phyloP scores from a whole-genome alignment of 64 coral and sea anemone species.

The Orbicella faveolata region DNA sequence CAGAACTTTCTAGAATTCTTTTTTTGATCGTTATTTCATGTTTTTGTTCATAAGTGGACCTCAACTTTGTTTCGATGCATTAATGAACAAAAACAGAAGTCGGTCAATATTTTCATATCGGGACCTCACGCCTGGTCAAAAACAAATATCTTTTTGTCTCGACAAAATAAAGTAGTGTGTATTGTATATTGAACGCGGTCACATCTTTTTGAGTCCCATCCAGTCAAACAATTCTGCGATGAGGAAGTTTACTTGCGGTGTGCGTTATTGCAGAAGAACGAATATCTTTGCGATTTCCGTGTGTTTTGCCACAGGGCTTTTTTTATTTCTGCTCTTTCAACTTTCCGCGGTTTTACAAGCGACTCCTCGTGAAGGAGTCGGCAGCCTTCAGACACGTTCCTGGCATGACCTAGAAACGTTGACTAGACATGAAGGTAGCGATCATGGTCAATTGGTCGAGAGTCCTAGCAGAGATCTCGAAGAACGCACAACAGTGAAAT shows the following conservation, averaged over 20 bases:
- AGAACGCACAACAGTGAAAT: not conserved
- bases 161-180: not conserved
- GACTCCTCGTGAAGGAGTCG: not conserved
- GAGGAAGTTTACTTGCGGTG: not conserved
- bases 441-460: not conserved
- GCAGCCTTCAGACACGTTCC: not conserved
- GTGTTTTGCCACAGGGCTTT: not conserved
- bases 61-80: no score
- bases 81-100: no score
- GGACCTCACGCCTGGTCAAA: no score
- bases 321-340: not conserved
- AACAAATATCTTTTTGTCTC: no score
- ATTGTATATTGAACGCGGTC: no score
- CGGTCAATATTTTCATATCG: no score
- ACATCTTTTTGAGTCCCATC: no score
- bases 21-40: no score
- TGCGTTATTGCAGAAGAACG: not conserved
- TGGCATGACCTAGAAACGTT: not conserved
- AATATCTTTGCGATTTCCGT: not conserved
- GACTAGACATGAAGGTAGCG: not conserved
- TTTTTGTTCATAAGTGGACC: no score
- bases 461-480: not conserved
- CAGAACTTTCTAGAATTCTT: no score
- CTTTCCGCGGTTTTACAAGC: not conserved
- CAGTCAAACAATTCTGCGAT: not conserved